Base-by-base conservation (phyloP, 64 coral and sea anemone species). In the Cladopsammia gracilis region DNA sequence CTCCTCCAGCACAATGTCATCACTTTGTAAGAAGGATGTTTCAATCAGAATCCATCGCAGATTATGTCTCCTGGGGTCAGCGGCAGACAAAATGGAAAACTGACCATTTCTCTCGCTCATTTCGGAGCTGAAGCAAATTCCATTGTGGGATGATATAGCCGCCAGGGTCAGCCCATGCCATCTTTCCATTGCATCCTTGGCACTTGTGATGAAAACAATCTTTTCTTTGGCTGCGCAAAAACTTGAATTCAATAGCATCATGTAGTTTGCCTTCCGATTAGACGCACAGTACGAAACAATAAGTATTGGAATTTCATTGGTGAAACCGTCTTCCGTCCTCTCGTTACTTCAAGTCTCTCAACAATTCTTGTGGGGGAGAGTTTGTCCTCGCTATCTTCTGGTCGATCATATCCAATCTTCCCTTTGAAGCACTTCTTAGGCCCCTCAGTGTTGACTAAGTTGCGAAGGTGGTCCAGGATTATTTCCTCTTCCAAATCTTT, bases 21-120 rank as follows among this genome's bases (percentile, higher is more conserved):
- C 10, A 9, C 18, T 26, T 11, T 20, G 12, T 0, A 62, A n/a
- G 67, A 90, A 90, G 46, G 88, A 79, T 44, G 79, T 60, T 12
- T 90, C 75, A 22, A 90, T 74, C 76, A 90, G 10, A 54, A 90
- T 80, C 12, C 73, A 90, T n/a, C 88, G 76, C 16, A 70, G 67
- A 69, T 25, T 51, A 42, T 74, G 79, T 49, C 62, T 20, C 48
- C 25, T 62, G 16, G 88, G 88, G 68, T 90, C 88, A 70, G 49
- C 88, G 9, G 75, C 88, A 15, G 88, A 90, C 15, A 90, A 70
- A 54, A 90, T 68, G 43, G 75, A 20, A 43, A 90, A 26, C 42
- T 26, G 50, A 10, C 74, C 75, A 7, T 58, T 69, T 69, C 88
- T 80, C 4, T 70, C 88, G 12, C 8, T 44, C 18, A 90, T 90